These are phyloP conservation scores for Acrocera orbiculus DNA, from an alignment of 2,888 invertebrate genomes.

Conservation along the genomic window DNA sequence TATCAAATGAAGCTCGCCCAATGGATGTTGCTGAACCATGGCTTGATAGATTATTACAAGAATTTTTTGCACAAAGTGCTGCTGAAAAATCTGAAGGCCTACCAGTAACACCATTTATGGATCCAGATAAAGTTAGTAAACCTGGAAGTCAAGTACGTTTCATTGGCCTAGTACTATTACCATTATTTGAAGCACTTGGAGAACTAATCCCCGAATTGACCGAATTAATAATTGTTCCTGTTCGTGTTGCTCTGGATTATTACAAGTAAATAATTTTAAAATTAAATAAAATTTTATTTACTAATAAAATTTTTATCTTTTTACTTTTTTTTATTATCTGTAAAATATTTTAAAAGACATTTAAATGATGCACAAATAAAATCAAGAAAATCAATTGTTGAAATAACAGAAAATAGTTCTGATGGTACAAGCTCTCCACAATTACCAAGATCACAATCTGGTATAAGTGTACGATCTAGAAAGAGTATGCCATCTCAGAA, in stretches of 20 bases:
- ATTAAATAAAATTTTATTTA: not conserved
- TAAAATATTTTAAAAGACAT: slow-evolving; percentile 18
- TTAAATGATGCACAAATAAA: slow-evolving; percentile 31
- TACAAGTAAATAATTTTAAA: slow-evolving; percentile 24
- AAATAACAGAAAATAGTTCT: slow-evolving; percentile 17
- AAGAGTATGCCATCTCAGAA: slow-evolving; percentile 35
- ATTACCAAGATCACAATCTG: slow-evolving; percentile 34
- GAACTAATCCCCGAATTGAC: slow-evolving; percentile 55
- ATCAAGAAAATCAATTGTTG: slow-evolving; percentile 29
- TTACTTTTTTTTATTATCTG: not conserved
- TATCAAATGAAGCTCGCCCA: slow-evolving; percentile 66
- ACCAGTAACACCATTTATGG: slow-evolving; percentile 75
- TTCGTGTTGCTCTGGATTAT: slow-evolving; percentile 30
- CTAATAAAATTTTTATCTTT: not conserved
- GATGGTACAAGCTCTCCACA: slow-evolving; percentile 25
- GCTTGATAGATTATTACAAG: slow-evolving; percentile 50
- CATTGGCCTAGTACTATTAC: slow-evolving; percentile 62
- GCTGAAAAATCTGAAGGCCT: slow-evolving; percentile 65
- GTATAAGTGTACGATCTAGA: slow-evolving; percentile 36
- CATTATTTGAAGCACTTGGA: slow-evolving; percentile 61
- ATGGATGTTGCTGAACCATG: slow-evolving; percentile 71
- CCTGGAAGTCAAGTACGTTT: slow-evolving; percentile 70
- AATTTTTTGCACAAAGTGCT: slow-evolving; percentile 64
- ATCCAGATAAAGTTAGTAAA: slow-evolving; percentile 67
- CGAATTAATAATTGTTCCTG: slow-evolving; percentile 34